phyloP scores from a whole-genome alignment of 2,888 invertebrate species.

The Linnaemya vulpina region DNA sequence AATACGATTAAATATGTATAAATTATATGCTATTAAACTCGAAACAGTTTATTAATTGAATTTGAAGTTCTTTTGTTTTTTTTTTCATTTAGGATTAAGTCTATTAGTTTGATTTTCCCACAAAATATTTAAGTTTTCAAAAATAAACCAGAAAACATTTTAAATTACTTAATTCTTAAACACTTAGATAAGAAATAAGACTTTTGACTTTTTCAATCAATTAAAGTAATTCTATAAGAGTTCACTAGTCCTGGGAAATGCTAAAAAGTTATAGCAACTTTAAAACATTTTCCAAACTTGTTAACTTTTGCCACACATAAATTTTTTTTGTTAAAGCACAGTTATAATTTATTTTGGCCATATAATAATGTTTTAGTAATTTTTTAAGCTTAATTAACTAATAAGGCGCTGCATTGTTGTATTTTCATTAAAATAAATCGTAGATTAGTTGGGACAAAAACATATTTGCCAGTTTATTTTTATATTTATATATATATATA shows the following conservation, averaged over 20 bases:
- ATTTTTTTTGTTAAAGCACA: slow-evolving; percentile 53
- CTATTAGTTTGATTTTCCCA: slow-evolving; percentile 46
- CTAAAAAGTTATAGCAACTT: neutral
- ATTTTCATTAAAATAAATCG: slow-evolving; percentile 45
- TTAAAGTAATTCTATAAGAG: slow-evolving; percentile 28
- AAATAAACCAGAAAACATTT: slow-evolving; percentile 24
- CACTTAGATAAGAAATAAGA: slow-evolving; percentile 9
- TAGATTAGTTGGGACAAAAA: slow-evolving; percentile 19
- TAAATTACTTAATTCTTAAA: slow-evolving; percentile 39
- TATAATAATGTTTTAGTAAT: neutral
- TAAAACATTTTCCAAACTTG: neutral
- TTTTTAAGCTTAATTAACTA: slow-evolving; percentile 63
- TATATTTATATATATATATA: neutral
- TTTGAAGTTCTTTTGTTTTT: slow-evolving; percentile 47
- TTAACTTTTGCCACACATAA: slow-evolving; percentile 41
- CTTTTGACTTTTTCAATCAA: slow-evolving; percentile 28
- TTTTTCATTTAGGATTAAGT: slow-evolving; percentile 46
- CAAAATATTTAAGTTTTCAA: slow-evolving; percentile 25
- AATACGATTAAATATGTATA: slow-evolving; percentile 46
- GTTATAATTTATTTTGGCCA: slow-evolving; percentile 55
- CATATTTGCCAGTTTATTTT: neutral
- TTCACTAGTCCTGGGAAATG: neutral
- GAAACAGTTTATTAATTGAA: slow-evolving; percentile 45
- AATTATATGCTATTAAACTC: slow-evolving; percentile 58
- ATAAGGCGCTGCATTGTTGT: slow-evolving; percentile 68